Evolutionary conservation across 2,113 vertebrate species (phyloP).

Genomic region (Lanius collurio): DNA sequence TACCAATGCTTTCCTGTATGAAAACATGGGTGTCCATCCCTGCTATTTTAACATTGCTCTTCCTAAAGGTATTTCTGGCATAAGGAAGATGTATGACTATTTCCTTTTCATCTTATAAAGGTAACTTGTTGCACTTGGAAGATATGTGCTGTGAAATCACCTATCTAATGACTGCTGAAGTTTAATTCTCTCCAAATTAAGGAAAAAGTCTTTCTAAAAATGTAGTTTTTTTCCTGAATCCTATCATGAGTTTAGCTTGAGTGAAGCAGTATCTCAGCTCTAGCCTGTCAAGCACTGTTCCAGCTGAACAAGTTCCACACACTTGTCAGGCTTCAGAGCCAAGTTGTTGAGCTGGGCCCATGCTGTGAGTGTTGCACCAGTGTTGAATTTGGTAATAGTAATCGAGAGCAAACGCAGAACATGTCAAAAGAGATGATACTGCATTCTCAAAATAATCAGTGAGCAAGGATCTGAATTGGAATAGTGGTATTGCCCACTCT

Average conservation of each 20-base stretch:
- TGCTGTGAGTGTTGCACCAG: neutral
- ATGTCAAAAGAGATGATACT: neutral
- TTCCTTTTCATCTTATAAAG: neutral
- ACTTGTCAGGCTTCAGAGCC: neutral
- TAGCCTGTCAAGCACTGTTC: neutral
- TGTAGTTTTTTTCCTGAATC: neutral
- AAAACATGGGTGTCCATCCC: neutral
- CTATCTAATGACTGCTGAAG: neutral
- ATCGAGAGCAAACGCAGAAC: neutral
- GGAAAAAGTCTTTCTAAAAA: neutral
- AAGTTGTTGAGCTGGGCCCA: neutral
- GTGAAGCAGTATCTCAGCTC: neutral
- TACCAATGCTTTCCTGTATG: neutral
- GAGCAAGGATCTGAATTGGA: neutral
- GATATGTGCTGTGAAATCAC: neutral
- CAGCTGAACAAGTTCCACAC: neutral
- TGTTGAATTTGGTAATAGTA: neutral
- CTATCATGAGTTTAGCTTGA: neutral
- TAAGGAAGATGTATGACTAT: neutral
- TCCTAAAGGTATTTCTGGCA: neutral
- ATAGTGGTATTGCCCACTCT: neutral
- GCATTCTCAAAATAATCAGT: neutral
- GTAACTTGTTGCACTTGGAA: neutral
- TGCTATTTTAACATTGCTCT: neutral
- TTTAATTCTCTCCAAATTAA: neutral